Evolutionary conservation across 2,888 invertebrate genomes (phyloP), one percentile per base, ranked within the genome.

Genomic region (Stenotaenia linearis): DNA sequence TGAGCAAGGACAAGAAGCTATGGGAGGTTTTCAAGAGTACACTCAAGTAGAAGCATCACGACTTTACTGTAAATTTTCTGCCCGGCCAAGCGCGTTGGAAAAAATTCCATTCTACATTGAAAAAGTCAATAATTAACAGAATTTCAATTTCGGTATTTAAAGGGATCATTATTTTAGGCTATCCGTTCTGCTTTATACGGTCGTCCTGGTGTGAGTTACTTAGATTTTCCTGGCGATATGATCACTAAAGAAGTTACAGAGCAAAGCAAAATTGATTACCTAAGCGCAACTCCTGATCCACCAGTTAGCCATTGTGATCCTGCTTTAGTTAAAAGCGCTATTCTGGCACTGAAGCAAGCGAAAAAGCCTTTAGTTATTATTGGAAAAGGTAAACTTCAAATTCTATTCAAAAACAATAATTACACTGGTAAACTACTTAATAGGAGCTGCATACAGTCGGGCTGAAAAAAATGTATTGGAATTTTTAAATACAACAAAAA

Each of bases 1-100:
- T 83, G 93, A 95, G 18, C 90, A 93, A 84, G 95, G 96, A 86
- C 97, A 97, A 85, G 97, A 97, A 87, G 94, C 94, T 9, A 93
- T 96, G 83, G 98, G 98, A 25, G 98, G 96, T 1, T 98, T 98
- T 87, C 98, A 98, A 87, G 97, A 97, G 87, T 96, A 92, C 88
- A 91, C 92, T 0, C 96, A 97, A 88, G 94, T 95, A 78, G 96
- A 97, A 84, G 89, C 94, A 0, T 92, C 94, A 80, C 90, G 94
- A n/a, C 90, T 92, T 3, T 96, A 94, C 85, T 94, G 95, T 87
- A 98, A 98, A 88, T 96, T 96, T 86, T 90, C 95, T 0, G 95
- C 93, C 0, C 90, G 97, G 56, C 97, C 97, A 0, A 92, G 95
- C 3, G 92, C 91, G 21, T 90, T 93, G 1, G 88, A 90, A 0